A percentile compares a stretch with the other conserved stretches of the same genome.
phyloP scores from a whole-genome alignment of 2,888 invertebrate genomes.

The Anticlea derivata region DNA sequence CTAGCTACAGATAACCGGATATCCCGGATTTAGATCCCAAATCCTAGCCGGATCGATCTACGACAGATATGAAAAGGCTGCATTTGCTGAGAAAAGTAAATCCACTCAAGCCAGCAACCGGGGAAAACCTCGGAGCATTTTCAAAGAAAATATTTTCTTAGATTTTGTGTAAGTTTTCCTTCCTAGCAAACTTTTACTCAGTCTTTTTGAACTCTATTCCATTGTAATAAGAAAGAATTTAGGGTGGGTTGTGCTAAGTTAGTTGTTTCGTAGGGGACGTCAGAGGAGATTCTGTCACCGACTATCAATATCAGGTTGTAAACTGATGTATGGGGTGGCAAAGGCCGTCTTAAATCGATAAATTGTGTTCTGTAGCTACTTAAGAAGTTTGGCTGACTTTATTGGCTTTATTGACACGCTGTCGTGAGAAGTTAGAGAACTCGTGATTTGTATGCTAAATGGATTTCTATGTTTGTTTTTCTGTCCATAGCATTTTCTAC shows the following conservation, averaged over 20 bases:
- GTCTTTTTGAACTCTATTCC: slow-evolving; percentile 31
- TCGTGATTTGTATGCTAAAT: slow-evolving; percentile 23
- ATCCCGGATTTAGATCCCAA: slow-evolving; percentile 63
- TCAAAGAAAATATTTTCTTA: slow-evolving; percentile 72
- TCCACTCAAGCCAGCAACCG: slow-evolving; percentile 62
- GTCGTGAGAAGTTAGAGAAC: slow-evolving; percentile 53
- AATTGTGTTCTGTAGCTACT: slow-evolving; percentile 72
- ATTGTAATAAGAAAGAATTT: slow-evolving; percentile 40
- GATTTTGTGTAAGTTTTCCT: slow-evolving; percentile 64
- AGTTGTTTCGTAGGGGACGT: slow-evolving; percentile 56
- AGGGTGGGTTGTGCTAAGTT: slow-evolving; percentile 17
- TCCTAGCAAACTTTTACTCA: slow-evolving; percentile 41
- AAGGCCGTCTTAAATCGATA: slow-evolving; percentile 76
- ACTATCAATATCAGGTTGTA: slow-evolving; percentile 77
- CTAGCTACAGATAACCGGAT: slow-evolving; percentile 43
- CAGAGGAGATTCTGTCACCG: slow-evolving; percentile 68
- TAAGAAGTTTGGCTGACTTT: slow-evolving; percentile 70
- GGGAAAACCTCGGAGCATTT: slow-evolving; percentile 68
- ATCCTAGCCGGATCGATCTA: slow-evolving; percentile 66
- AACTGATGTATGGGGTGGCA: slow-evolving; percentile 78
- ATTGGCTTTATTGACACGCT: slow-evolving; percentile 75
- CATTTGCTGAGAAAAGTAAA: slow-evolving; percentile 61
- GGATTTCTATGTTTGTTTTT: slow-evolving; percentile 17
- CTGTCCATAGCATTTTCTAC: no score
- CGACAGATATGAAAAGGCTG: slow-evolving; percentile 78